phyloP scores from a whole-genome alignment of 2,888 invertebrate species.

The Capitulum mitella region DNA sequence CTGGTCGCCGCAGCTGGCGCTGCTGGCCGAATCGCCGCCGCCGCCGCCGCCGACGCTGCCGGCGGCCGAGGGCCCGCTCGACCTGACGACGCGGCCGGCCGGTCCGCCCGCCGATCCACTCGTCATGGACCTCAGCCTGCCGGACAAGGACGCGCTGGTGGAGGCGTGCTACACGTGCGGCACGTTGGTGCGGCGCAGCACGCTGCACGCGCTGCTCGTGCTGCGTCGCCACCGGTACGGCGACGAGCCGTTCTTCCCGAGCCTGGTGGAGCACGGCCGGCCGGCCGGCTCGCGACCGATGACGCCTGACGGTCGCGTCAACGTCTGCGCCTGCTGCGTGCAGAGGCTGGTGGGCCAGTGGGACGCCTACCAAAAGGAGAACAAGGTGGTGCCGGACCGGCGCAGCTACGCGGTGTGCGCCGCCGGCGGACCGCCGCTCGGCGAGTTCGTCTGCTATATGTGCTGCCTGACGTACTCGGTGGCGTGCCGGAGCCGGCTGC shows the following conservation, averaged over 20 bases:
- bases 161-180: constrained; percentile 81
- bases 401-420: neutral
- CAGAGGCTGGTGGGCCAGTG: constrained; percentile 80
- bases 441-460: constrained; percentile 77
- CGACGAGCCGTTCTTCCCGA: constrained; percentile 46
- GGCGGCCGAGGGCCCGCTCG: neutral
- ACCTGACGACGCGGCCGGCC: constrained; percentile 24
- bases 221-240: constrained; percentile 48
- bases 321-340: constrained; percentile 72
- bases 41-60: too few species aligned
- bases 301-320: constrained; percentile 63
- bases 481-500: constrained; percentile 65
- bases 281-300: constrained; percentile 78
- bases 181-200: constrained; percentile 75
- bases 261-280: constrained; percentile 63
- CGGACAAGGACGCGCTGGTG: constrained; percentile 81
- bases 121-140: constrained; percentile 82
- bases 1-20: neutral
- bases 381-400: neutral
- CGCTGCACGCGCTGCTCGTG: constrained; percentile 57
- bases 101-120: constrained; percentile 50
- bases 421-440: neutral
- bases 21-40: too few species aligned
- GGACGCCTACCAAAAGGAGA: constrained; percentile 63
- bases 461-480: constrained; percentile 75